Evolutionary conservation across 2,888 invertebrate genomes (phyloP).

Genomic region (Cephus nigrinus): DNA sequence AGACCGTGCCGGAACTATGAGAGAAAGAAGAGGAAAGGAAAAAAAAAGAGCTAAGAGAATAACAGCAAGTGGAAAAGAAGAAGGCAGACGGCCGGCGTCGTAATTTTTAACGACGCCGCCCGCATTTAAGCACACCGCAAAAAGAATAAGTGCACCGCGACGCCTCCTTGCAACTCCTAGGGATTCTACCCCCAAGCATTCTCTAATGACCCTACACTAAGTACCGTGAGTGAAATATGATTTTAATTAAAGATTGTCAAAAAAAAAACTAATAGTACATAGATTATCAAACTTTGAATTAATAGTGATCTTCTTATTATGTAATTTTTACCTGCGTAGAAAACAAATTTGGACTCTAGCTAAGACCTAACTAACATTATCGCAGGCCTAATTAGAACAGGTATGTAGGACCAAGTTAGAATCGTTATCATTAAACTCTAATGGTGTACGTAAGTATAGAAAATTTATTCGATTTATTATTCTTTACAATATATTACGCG

Average conservation of each 20-base stretch:
- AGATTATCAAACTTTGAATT: background rate
- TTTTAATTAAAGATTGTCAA: constrained; percentile 55
- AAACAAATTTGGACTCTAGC: too few relatives aligned
- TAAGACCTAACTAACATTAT: too few relatives aligned
- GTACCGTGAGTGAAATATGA: constrained; percentile 44
- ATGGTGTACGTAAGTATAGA: too few relatives aligned
- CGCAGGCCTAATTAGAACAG: too few relatives aligned
- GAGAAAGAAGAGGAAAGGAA: background rate
- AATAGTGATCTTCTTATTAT: background rate
- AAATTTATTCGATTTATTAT: too few relatives aligned
- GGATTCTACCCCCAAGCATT: constrained; percentile 33
- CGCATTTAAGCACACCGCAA: constrained; percentile 32
- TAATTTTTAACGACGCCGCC: constrained; percentile 49
- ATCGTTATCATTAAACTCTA: too few relatives aligned
- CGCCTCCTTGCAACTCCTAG: constrained; percentile 2
- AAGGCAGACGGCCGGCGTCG: constrained; percentile 28
- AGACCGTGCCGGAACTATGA: background rate
- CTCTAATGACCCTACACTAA: constrained; percentile 55
- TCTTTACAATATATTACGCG: too few relatives aligned
- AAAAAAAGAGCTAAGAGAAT: background rate
- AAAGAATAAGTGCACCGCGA: constrained; percentile 12
- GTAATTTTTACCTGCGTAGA: too few relatives aligned
- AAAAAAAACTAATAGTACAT: background rate
- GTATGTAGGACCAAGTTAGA: too few relatives aligned
- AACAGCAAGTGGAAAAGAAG: background rate